Evolutionary conservation across 2,113 vertebrate species (phyloP).

Genomic region (Callospermophilus lateralis): DNA sequence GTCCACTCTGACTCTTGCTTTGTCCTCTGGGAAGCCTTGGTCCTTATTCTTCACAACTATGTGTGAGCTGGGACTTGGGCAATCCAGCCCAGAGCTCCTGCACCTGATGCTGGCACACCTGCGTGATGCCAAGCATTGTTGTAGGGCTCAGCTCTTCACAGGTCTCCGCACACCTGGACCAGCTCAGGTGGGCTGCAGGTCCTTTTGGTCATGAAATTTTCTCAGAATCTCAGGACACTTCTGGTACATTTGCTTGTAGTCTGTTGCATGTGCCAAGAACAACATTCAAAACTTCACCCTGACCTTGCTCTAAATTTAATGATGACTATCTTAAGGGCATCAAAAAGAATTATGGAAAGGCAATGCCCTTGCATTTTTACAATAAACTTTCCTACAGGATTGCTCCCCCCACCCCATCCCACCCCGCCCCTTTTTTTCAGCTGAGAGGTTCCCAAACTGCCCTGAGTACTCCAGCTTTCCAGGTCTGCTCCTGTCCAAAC

Average conservation of each 20-base stretch:
- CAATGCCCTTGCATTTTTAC: no score
- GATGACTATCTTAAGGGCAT: neutral
- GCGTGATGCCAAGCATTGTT: neutral
- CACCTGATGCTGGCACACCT: neutral
- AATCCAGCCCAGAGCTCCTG: no score
- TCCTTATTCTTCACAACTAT: neutral
- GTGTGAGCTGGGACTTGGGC: accelerated
- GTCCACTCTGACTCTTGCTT: neutral
- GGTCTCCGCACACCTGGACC: neutral
- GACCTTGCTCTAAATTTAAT: neutral
- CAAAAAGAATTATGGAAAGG: neutral
- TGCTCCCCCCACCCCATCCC: no score
- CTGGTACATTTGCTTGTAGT: neutral
- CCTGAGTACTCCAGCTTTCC: neutral
- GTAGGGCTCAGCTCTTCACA: no score
- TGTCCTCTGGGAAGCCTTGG: neutral
- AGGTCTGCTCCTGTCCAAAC: accelerated
- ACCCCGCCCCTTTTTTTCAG: no score
- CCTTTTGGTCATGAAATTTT: neutral
- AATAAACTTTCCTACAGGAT: neutral
- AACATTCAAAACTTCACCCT: neutral
- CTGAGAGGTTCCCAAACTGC: no score
- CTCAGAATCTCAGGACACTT: neutral
- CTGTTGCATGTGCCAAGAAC: neutral
- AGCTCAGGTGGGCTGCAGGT: neutral